These are phyloP conservation scores for Eupithecia pulchellata DNA, from an alignment of 2,888 invertebrate genomes.

Conservation along the genomic window DNA sequence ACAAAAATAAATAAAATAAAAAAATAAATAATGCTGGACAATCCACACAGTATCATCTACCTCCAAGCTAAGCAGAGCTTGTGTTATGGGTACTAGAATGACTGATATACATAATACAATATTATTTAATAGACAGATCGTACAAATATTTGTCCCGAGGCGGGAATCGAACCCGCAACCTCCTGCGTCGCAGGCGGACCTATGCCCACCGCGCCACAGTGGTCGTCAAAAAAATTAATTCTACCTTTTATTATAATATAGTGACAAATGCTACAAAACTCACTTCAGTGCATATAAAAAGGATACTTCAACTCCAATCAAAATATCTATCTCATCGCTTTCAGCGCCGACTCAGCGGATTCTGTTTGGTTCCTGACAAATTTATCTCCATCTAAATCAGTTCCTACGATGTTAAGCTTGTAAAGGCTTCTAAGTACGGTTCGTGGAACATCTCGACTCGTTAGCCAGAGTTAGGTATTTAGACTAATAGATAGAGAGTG, in stretches of 20 bases:
- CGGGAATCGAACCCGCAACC: no score
- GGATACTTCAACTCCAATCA: background rate
- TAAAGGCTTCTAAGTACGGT: conserved; percentile 28
- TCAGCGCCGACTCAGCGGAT: background rate
- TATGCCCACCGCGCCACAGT: no score
- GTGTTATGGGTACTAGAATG: no score
- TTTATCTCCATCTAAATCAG: conserved; percentile 23
- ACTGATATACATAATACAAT: no score
- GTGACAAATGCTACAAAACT: background rate
- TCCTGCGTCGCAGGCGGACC: no score
- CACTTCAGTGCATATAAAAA: background rate
- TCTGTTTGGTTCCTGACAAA: conserved; percentile 7
- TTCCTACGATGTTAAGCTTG: conserved; percentile 24
- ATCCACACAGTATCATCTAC: no score
- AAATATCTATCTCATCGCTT: background rate
- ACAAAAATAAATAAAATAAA: no score
- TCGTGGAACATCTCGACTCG: conserved; percentile 22
- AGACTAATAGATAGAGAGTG: background rate
- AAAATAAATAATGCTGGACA: no score
- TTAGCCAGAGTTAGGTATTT: conserved; percentile 15
- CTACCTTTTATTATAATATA: background rate
- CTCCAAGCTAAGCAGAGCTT: no score
- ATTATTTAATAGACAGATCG: no score
- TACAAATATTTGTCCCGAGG: no score
- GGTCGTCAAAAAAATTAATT: no score